Evolutionary conservation across 2,113 vertebrate genomes (phyloP), one percentile per base, ranked within the genome.

Genomic region (Strix uralensis): DNA sequence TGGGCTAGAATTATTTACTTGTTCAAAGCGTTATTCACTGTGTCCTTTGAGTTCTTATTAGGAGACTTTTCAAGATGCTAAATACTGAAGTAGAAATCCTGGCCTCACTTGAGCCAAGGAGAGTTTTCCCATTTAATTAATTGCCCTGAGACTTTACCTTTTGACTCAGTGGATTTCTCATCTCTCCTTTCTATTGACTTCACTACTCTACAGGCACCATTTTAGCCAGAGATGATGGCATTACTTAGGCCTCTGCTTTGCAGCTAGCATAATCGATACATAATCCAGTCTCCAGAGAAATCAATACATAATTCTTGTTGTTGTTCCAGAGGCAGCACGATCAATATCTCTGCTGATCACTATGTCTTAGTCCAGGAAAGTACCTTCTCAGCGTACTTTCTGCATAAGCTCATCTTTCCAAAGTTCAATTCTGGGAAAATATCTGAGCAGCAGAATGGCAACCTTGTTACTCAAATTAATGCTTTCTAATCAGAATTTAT

Each of bases 101-200:
- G 91, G 75, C 71, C 63, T 85, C 11, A 0, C 51, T 88, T 38
- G 59, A 97, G 91, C 67, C 16, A 67, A 85, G 89, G 89, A 86
- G 86, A 93, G 67, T 92, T 96, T 93, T 86, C 63, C 85, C 38
- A 27, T 91, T 96, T 94, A 96, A 95, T 91, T 96, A 95, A 94
- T 91, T 95, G 92, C 79, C 87, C 89, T 90, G 95, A 71, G 94
- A 97, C 91, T 97, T 83, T 87, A 78, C 91, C 74, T 75, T 95
- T 91, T 95, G 84, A 72, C 91, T 96, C 84, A 11, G 85, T 96
- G 95, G 94, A 95, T 96, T 97, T 96, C 94, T 95, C 93, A 81
- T 95, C 94, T 97, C 91, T 87, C 81, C 81, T 70, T 90, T 95
- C 81, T 96, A 93, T 96, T 97, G 96, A 96, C 89, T 97, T 71